Base-by-base conservation (phyloP, 2,797 vertebrate species). In the Thunnus albacares region DNA sequence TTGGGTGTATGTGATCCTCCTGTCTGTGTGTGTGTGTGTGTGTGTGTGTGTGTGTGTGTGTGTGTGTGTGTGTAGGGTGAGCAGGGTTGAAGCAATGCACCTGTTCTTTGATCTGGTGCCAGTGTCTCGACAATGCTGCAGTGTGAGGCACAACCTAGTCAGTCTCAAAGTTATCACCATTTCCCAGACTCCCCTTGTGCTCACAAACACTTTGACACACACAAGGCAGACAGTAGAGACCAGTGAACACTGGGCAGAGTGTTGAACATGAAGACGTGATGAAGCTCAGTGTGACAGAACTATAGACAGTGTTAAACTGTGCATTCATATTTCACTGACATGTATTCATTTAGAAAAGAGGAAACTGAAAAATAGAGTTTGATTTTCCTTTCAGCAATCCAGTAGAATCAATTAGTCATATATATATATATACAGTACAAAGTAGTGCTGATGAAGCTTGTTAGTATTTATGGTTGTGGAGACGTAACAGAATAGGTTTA, bases 41-140 rank as follows among this genome's bases (percentile, higher is more conserved):
- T 70, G 20, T 81, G 38, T 55, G 26, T n/a, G n/a, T n/a, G n/a
- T n/a, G 65, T 45, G 33, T 70, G 20, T 76, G 55, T 56, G 45
- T 56, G 38, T 59, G 55, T 41, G 30, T 72, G 64, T 63, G 61
- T 17, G 6, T 14, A 61, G 45, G 24, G 15, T 43, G 33, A 68
- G 65, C 3, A 8, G 22, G 56, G 64, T 35, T 77, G 81, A 80
- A 55, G 80, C 67, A 82, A 33, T 83, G 79, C 83, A 84, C 71
- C 71, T 83, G 66, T 63, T 53, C 72, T 86, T 84, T 85, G 79
- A 85, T 81, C 59, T 1, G 2, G 4, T 73, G 84, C 84, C 84
- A 88, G 69, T 5, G 3, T 69, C 71, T 62, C 47, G 15, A 73
- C 64, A 81, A 43, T 61, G 76, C 71, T 80, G 75, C 82, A 81